A percentile compares a stretch with the other conserved stretches of the same genome.
These are phyloP conservation scores for Bombus haemorrhoidalis DNA, from an alignment of 1,140 invertebrate species.

Conservation along the genomic window DNA sequence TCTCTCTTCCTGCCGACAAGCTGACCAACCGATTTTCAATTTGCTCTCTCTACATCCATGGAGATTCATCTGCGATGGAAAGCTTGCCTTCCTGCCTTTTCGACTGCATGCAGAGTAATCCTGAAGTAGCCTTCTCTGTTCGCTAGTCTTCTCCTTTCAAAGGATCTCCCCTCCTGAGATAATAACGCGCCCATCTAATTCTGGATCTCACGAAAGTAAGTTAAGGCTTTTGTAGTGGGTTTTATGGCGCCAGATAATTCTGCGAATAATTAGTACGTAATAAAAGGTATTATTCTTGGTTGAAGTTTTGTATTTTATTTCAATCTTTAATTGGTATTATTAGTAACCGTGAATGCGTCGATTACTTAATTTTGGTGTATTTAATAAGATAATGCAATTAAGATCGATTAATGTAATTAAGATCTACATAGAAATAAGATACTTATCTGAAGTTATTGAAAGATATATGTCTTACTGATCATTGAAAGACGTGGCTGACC, in stretches of 20 bases:
- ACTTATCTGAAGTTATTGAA: no score
- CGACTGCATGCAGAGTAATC: slow-evolving; percentile 42
- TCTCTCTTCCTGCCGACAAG: slow-evolving; percentile 39
- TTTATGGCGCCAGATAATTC: background rate
- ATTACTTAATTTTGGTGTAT: no score
- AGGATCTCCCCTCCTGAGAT: background rate
- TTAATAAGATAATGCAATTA: no score
- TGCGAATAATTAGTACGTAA: background rate
- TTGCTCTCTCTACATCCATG: slow-evolving; percentile 60
- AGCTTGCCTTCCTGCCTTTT: slow-evolving; percentile 65
- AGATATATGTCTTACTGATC: no score
- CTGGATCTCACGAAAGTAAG: slow-evolving; percentile 18
- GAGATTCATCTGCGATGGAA: slow-evolving; percentile 25
- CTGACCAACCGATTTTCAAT: slow-evolving; percentile 57
- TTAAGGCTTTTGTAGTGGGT: background rate
- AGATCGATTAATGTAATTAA: no score
- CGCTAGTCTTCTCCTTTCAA: background rate
- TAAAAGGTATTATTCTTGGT: background rate
- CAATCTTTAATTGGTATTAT: no score
- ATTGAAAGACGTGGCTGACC: no score
- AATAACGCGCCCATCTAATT: slow-evolving; percentile 27
- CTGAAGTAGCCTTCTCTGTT: background rate
- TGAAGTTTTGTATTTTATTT: no score
- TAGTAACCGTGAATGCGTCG: no score
- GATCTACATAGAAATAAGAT: no score